phyloP scores from a whole-genome alignment of 2,113 vertebrate species.

The Gambusia affinis region DNA sequence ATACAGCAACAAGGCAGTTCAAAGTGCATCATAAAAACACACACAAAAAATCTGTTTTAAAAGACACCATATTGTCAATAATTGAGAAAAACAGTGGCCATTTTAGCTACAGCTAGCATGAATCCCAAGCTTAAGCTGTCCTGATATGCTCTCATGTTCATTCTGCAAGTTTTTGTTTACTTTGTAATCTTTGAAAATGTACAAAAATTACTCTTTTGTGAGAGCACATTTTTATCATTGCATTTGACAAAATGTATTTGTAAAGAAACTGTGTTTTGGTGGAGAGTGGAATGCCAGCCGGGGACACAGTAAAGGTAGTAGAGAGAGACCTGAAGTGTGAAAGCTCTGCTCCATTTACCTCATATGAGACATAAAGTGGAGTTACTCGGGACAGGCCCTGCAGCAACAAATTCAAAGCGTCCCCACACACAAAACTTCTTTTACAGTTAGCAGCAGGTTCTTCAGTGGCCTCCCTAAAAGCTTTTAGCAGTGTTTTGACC shows the following conservation, averaged over 20 bases:
- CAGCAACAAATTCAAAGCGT: slow-evolving; percentile 12
- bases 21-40: too few relatives aligned
- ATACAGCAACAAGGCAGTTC: too few relatives aligned
- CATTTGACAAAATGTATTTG: background rate
- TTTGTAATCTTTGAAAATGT: too few relatives aligned
- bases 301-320: background rate
- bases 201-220: background rate
- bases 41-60: too few relatives aligned
- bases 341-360: slow-evolving; percentile 4
- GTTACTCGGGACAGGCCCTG: background rate
- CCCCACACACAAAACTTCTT: background rate
- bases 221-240: background rate
- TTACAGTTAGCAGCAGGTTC: slow-evolving; percentile 25
- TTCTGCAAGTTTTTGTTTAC: too few relatives aligned
- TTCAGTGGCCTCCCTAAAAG: slow-evolving; percentile 36
- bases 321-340: background rate
- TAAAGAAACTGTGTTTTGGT: background rate
- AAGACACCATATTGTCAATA: too few relatives aligned
- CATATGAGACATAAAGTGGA: background rate
- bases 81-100: too few relatives aligned
- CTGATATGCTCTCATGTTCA: too few relatives aligned
- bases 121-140: too few relatives aligned
- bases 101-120: too few relatives aligned
- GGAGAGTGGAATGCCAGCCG: background rate
- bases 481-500: slow-evolving; percentile 12